These are phyloP conservation scores for Oscheius sp. DNA, from an alignment of 2,888 invertebrate genomes.

Conservation along the genomic window DNA sequence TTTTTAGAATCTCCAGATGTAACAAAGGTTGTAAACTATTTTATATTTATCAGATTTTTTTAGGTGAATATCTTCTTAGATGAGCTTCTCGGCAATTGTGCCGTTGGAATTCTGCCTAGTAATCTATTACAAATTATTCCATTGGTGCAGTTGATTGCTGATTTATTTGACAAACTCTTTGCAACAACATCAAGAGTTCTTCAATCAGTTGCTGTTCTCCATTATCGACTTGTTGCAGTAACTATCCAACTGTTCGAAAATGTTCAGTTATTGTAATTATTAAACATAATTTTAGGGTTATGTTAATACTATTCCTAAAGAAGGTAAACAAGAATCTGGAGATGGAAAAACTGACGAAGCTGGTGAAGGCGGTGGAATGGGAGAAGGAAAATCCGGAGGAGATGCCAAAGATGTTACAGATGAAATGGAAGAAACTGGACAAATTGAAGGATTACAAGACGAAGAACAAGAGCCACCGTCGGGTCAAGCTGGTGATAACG, in stretches of 20 bases:
- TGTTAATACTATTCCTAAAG: slow-evolving; percentile 79
- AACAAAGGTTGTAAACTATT: background rate
- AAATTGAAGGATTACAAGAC: slow-evolving; percentile 64
- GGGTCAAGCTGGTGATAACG: slow-evolving; percentile 51
- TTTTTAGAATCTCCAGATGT: background rate
- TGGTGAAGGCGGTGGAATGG: slow-evolving; percentile 59
- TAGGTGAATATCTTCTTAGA: slow-evolving; percentile 8
- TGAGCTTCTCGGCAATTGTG: background rate
- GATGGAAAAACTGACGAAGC: slow-evolving; percentile 72
- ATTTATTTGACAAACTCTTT: background rate
- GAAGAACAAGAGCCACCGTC: slow-evolving; percentile 81
- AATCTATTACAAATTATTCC: slow-evolving; percentile 19
- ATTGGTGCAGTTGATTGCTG: background rate
- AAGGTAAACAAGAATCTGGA: slow-evolving; percentile 78
- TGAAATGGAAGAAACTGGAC: slow-evolving; percentile 79
- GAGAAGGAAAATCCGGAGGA: slow-evolving; percentile 57
- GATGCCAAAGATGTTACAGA: slow-evolving; percentile 95
- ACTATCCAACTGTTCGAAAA: slow-evolving; percentile 49
- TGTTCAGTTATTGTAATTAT: slow-evolving; percentile 17
- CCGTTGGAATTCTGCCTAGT: slow-evolving; percentile 15
- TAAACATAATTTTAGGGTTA: slow-evolving; percentile 79
- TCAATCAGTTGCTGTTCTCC: slow-evolving; percentile 18
- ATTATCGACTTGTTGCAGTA: slow-evolving; percentile 43
- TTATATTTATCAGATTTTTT: background rate
- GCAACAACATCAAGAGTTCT: background rate